Conservation (phyloP, 2,888 invertebrate genomes). For the Antheraea yamamai region DNA sequence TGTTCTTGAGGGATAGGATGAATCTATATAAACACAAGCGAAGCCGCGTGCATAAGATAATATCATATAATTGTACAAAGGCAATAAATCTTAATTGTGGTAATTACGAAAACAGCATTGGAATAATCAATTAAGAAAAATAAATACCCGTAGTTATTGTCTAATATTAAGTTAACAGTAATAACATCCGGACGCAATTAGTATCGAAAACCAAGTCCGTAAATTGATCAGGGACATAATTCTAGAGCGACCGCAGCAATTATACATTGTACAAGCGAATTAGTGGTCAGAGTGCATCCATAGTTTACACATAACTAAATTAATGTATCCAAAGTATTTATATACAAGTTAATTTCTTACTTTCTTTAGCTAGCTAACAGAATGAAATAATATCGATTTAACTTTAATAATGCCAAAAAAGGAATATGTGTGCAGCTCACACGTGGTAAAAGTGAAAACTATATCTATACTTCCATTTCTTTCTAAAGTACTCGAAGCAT, state of each 20-base stretch:
- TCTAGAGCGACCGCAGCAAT: slow-evolving; percentile 20
- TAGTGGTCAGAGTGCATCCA: slow-evolving; percentile 20
- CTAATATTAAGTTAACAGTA: neutral
- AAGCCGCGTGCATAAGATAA: too few species aligned
- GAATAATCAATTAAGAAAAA: neutral
- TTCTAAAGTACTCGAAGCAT: too few species aligned
- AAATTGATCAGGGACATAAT: slow-evolving; percentile 16
- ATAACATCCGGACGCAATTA: slow-evolving; percentile 4
- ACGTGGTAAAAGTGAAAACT: too few species aligned
- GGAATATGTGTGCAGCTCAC: too few species aligned
- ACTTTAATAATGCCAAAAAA: neutral
- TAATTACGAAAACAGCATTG: too few species aligned
- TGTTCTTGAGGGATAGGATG: too few species aligned
- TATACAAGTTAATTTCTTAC: neutral
- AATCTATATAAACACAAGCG: too few species aligned
- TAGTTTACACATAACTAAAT: neutral
- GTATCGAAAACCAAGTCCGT: neutral
- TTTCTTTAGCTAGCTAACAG: neutral
- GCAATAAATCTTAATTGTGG: too few species aligned
- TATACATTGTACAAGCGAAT: slow-evolving; percentile 15
- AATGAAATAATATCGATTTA: neutral
- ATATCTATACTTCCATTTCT: too few species aligned
- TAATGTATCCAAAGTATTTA: neutral
- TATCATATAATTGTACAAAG: too few species aligned
- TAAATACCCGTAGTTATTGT: neutral